Base-by-base conservation (phyloP, 2,797 vertebrate species). In the Takifugu rubripes region DNA sequence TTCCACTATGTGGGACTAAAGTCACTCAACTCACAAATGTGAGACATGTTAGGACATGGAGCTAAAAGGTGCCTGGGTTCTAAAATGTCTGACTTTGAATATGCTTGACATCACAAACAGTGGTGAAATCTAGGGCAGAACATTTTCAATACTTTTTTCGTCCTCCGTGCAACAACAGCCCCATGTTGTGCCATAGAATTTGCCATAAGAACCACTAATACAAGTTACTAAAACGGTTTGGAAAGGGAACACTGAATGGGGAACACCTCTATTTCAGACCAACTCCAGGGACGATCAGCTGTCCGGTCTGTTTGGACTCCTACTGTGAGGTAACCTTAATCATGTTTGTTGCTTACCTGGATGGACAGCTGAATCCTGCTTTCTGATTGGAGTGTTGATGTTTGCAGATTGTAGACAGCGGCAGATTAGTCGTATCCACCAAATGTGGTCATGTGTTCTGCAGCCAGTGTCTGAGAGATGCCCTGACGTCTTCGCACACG, bases 401-500 rank as follows among this genome's bases (percentile, higher is more conserved):
- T 49, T 26, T 54, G 7, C 66, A 98, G 94, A 97, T 98, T 0
- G 84, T 94, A 15, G 94, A 94, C 66, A 96, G 92, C 0, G 93
- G 95, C 17, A 90, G 96, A 31, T 91, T 97, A 64, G 93, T 98
- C 21, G 94, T 98, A 25, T 97, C 96, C 40, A 98, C 96, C 1
- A 94, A 93, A 60, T 98, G 96, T 1, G 97, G 97, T 66, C 97
- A 99, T 0, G 88, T 98, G 54, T 99, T 99, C 90, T 99, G 96
- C 80, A 98, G 96, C 68, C 94, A 95, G 81, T 99, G 97, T 88
- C 91, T 97, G 72, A 92, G 93, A 1, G 94, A 97, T 55, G 89
- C 94, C 31, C 92, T 98, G 73, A 90, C 29, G 25, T 83, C 86
- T 87, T 92, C 92, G 40, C 94, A 90, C 79, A 94, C 90, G 51